Percentiles rank a stretch among this genome's conserved stretches.
These are phyloP conservation scores for Antigone vipio DNA, from an alignment of 2,113 vertebrate genomes.

Conservation along the genomic window DNA sequence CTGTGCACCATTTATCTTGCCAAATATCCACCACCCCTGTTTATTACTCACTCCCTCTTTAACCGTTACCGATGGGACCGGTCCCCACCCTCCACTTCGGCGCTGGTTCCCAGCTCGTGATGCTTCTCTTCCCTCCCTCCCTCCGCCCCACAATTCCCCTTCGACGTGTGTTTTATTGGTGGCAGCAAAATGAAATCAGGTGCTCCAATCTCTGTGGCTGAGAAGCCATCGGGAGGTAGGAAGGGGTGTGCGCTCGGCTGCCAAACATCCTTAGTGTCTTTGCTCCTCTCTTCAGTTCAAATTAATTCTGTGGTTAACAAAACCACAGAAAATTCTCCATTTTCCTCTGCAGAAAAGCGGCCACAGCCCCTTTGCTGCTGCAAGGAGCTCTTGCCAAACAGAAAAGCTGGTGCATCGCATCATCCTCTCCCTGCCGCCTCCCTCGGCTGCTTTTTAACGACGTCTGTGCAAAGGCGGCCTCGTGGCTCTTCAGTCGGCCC, in stretches of 20 bases:
- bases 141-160: background rate
- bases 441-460: background rate
- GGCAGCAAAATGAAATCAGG: background rate
- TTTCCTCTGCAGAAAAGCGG: background rate
- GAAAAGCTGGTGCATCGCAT: fast-evolving
- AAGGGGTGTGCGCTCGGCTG: background rate
- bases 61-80: background rate
- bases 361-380: background rate
- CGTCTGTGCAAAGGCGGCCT: background rate
- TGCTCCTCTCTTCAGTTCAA: background rate
- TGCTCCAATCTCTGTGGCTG: background rate
- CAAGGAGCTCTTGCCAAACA: background rate
- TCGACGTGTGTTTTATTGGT: background rate
- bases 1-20: background rate
- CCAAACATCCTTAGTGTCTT: background rate
- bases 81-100: background rate
- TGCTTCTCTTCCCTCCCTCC: background rate
- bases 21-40: background rate
- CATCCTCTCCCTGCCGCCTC: background rate
- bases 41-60: background rate
- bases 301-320: background rate
- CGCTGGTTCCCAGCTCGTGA: background rate
- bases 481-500: background rate
- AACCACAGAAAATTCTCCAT: background rate
- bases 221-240: background rate